Conservation (phyloP, 37 sponge, comb jelly and placozoan genomes). For the Ianthella basta region DNA sequence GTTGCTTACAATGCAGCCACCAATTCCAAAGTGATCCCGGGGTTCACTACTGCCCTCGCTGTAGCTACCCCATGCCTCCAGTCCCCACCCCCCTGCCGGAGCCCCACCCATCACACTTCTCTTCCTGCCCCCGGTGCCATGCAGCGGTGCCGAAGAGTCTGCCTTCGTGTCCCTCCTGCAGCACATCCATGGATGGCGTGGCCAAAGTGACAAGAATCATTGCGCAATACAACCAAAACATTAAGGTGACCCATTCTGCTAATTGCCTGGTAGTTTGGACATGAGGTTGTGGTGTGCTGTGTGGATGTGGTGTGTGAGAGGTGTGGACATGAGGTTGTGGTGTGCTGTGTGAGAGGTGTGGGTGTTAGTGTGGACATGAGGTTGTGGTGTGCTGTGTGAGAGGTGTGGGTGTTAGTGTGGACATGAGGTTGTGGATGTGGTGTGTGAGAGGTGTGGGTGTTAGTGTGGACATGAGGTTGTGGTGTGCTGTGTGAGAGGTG, state of each 20-base stretch:
- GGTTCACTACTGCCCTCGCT: conserved; percentile 67
- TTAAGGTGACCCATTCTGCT: neutral
- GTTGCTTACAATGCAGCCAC: neutral
- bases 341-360: too few species aligned
- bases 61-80: conserved; percentile 64
- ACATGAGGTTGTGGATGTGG: too few species aligned
- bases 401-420: too few species aligned
- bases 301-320: too few species aligned
- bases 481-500: too few species aligned
- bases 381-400: neutral
- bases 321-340: too few species aligned
- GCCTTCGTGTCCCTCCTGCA: conserved; percentile 6
- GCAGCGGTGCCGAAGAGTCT: conserved; percentile 16
- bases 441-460: conserved; percentile 66
- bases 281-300: too few species aligned
- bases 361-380: neutral
- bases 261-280: neutral
- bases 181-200: neutral
- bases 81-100: too few species aligned
- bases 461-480: neutral
- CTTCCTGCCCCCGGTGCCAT: conserved; percentile 8
- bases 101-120: conserved; percentile 7
- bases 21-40: neutral
- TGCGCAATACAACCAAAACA: neutral
- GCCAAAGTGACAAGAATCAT: neutral